Base-by-base conservation (phyloP, 2,888 invertebrate species). In the Tiphia femorata region DNA sequence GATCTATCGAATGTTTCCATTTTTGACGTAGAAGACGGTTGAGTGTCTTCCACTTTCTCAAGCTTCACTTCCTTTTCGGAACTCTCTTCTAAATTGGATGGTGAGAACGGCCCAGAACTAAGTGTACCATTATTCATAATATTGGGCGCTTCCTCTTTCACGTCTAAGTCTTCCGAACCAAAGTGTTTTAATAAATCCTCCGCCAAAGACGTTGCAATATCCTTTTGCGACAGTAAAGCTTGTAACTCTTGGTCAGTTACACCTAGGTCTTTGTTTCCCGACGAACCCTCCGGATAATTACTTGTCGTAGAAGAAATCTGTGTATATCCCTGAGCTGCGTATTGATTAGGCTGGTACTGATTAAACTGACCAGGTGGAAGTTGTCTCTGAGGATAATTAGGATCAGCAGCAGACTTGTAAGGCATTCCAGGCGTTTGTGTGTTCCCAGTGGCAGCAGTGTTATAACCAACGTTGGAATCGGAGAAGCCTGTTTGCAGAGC, bases 131-230 rank as follows among this genome's bases (percentile, higher is more conserved):
- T 82, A 46, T 80, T 81, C 58, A 75, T 66, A 5, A 76, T 72
- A 8, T 70, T 85, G 44, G 86, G 69, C 6, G 74, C 70, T 53
- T 78, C 83, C 2, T 84, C 84, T 49, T 85, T 85, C 0, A 84
- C 84, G 43, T 88, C 88, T 1, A 91, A 86, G 62, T 89, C 90
- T 10, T 92, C 89, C 16, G 92, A 91, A 8, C 91, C 91, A 76
- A 96, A 93, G 74, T 95, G 92, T 82, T 95, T 93, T 49, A 96
- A 85, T 55, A 96, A 85, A 84, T 96, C 95, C 83, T 96, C 96
- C 37, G 95, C 94, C 62, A 95, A 86, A 30, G 93, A 91, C 56
- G 94, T 92, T 0, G 91, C 88, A 44, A 91, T 86, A 76, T 92
- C 92, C 70, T 91, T 91, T 67, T 91, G 90, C 1, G 91, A 90